A percentile compares a stretch with the other conserved stretches of the same genome.
Evolutionary conservation across 2,888 invertebrate genomes (phyloP).

Genomic region (Sarcophaga rosellei): DNA sequence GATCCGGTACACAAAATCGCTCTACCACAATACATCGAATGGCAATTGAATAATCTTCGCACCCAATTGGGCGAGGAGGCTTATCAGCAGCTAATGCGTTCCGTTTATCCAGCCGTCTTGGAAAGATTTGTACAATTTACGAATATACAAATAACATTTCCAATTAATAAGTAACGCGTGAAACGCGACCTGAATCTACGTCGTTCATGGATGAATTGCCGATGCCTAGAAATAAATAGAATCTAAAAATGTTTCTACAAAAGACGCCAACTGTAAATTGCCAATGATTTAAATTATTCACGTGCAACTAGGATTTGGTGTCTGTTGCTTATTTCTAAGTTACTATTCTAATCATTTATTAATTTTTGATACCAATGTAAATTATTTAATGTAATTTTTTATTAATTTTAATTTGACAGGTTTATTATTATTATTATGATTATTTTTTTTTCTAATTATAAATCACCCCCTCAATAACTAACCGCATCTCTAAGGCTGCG

Average conservation of each 20-base stretch:
- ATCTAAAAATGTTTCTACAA: slow-evolving; percentile 59
- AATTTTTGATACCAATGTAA: slow-evolving; percentile 67
- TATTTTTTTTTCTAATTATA: slow-evolving; percentile 43
- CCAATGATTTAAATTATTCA: not conserved
- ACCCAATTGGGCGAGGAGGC: slow-evolving; percentile 88
- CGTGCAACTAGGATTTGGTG: slow-evolving; percentile 33
- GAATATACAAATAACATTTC: slow-evolving; percentile 71
- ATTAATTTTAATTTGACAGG: slow-evolving; percentile 49
- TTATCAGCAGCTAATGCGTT: slow-evolving; percentile 88
- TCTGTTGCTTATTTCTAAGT: slow-evolving; percentile 67
- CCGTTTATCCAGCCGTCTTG: slow-evolving; percentile 88
- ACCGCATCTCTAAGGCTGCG: slow-evolving; percentile 66
- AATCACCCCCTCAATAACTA: slow-evolving; percentile 39
- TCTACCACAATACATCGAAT: slow-evolving; percentile 87
- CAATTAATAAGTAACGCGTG: slow-evolving; percentile 51
- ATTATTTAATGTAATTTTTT: slow-evolving; percentile 63
- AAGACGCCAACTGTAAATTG: slow-evolving; percentile 43
- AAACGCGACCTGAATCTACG: not conserved
- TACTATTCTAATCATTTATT: slow-evolving; percentile 66
- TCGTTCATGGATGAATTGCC: not conserved
- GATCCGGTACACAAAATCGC: slow-evolving; percentile 92
- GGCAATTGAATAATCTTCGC: slow-evolving; percentile 87
- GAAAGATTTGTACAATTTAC: slow-evolving; percentile 86
- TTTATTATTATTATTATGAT: slow-evolving; percentile 6
- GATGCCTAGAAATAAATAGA: slow-evolving; percentile 39